Conservation (phyloP, 2,113 vertebrate species). For the Illadopsis cleaveri region DNA sequence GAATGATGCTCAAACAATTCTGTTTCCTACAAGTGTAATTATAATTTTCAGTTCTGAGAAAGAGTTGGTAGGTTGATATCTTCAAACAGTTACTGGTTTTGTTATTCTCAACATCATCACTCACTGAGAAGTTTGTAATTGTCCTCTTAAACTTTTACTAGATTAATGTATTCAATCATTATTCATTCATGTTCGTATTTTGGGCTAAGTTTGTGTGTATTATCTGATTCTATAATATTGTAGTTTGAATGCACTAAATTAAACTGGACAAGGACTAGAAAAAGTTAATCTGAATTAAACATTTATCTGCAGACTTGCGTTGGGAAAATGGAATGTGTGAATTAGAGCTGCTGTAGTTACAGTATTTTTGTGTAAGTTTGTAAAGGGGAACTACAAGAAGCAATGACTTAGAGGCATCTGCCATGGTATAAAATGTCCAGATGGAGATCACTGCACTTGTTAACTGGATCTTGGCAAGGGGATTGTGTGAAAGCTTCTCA, state of each 20-base stretch:
- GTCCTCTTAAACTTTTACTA: neutral
- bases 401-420: neutral
- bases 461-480: neutral
- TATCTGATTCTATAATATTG: neutral
- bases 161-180: neutral
- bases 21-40: neutral
- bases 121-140: neutral
- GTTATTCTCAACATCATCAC: neutral
- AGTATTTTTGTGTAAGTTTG: neutral
- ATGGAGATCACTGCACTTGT: neutral
- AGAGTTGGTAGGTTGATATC: neutral
- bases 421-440: neutral
- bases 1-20: neutral
- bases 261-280: neutral
- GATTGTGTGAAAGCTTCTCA: neutral
- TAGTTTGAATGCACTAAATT: neutral
- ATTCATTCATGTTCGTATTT: neutral
- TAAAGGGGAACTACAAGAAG: neutral
- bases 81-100: neutral
- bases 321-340: neutral
- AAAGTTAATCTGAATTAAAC: neutral
- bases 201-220: neutral
- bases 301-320: neutral
- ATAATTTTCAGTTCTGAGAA: neutral
- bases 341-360: neutral